phyloP scores from a whole-genome alignment of 2,113 vertebrate species.

The Lonchura striata region DNA sequence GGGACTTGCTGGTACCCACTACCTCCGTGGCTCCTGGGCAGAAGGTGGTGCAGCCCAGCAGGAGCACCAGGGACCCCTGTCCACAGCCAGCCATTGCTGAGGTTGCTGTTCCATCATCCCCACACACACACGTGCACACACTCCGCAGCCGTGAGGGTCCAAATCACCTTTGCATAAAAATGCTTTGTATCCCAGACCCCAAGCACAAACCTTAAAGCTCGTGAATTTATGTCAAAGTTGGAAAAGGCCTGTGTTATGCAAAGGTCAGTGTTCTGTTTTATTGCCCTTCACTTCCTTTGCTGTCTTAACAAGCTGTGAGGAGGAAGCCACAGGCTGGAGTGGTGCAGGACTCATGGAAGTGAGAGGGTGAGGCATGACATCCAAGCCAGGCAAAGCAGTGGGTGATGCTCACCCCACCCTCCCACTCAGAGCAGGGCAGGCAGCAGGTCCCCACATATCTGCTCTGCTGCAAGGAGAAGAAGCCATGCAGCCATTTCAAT shows the following conservation, averaged over 20 bases:
- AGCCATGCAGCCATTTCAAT: neutral
- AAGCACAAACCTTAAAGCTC: neutral
- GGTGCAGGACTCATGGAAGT: neutral
- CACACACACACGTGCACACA: no score
- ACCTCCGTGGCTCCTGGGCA: neutral
- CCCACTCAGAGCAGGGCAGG: neutral
- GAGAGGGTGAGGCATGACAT: accelerated
- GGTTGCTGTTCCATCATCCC: neutral
- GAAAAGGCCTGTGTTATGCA: neutral
- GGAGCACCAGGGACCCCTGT: neutral
- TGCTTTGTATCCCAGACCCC: neutral
- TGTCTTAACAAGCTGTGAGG: neutral
- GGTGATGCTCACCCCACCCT: neutral
- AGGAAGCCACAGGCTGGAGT: neutral
- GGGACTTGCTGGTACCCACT: neutral
- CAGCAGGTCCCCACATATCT: neutral
- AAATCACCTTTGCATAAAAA: neutral
- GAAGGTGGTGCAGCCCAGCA: neutral
- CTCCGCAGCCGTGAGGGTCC: neutral
- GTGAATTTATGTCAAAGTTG: neutral
- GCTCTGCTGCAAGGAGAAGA: neutral
- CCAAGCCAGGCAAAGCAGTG: neutral
- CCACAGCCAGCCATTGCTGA: neutral
- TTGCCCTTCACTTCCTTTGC: neutral
- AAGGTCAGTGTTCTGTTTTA: neutral